Conservation (phyloP, 1,140 invertebrate genomes). For the Portunus trituberculatus region DNA sequence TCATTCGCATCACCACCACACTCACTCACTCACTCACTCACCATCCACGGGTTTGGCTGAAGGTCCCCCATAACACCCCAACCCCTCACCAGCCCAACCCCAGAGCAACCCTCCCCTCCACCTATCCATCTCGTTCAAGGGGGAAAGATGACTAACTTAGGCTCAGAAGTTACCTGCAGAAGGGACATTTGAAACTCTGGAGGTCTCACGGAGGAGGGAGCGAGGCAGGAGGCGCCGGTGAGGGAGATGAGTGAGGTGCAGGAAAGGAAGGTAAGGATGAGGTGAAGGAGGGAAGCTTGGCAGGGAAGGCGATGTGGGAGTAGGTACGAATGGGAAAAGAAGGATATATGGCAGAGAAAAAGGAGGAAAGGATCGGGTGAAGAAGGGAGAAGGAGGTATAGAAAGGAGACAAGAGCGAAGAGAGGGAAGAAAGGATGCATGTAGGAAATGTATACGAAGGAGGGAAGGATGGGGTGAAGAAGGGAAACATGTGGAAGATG, state of each 20-base stretch:
- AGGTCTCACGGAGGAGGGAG: background rate
- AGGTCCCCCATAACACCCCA: background rate
- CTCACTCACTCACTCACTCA: background rate
- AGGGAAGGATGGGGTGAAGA: too few relatives aligned
- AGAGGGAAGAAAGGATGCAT: too few relatives aligned
- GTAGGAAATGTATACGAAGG: too few relatives aligned
- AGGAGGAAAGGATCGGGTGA: too few relatives aligned
- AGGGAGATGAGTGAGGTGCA: background rate
- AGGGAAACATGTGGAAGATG: too few relatives aligned
- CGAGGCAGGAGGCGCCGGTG: background rate
- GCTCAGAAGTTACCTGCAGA: background rate
- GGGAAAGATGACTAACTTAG: background rate
- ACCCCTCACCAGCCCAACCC: too few relatives aligned
- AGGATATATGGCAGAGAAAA: too few relatives aligned
- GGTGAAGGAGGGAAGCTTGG: background rate
- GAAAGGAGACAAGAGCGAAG: too few relatives aligned
- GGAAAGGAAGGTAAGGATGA: background rate
- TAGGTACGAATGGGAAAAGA: too few relatives aligned
- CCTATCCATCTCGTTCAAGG: background rate
- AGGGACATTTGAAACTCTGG: background rate
- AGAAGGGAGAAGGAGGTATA: too few relatives aligned
- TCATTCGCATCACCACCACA: background rate
- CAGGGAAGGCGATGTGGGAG: background rate
- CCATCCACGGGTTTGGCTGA: background rate
- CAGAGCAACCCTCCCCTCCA: too few relatives aligned